Evolutionary conservation across 2,113 vertebrate genomes (phyloP), one percentile per base, ranked within the genome.

Genomic region (Athene noctua): DNA sequence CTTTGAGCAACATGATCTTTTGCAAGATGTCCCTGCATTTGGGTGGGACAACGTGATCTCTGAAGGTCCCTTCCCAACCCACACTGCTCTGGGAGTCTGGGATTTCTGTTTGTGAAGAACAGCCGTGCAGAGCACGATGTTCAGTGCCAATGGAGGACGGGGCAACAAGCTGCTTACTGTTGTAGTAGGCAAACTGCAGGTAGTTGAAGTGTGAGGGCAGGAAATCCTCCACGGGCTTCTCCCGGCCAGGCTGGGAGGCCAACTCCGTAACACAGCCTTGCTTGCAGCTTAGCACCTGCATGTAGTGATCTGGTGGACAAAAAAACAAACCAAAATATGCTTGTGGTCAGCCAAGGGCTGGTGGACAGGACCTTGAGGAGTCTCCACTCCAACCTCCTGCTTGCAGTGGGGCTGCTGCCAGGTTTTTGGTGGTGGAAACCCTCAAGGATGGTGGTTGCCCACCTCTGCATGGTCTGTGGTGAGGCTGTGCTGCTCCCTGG

Each of bases 171-270:
- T 44, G 86, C 99, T 98, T 98, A 99, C 99, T 99, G 98, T 99
- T 99, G 95, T 99, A 99, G 97, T 99, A 99, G 94, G 99, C 99
- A 96, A 99, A 99, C 97, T 99, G 99, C 80, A 99, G 98, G 93
- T 99, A 99, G 97, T 99, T 99, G 95, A 99, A 99, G 74, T 99
- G 99, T 0, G 99, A 98, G 1, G 99, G 98, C 13, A 99, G 98
- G 97, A 99, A 99, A 91, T 99, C 98, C 88, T 99, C 99, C 34
- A 99, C 96, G n/a, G 99, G 98, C 78, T 99, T 98, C 32, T 99
- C 98, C 65, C 67, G 98, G 47, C 98, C 98, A 0, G 98, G 97
- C n/a, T 98, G 97, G 2, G 97, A 97, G 13, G 99, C 99, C 91
- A 99, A 90, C 79, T 99, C 99, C 0, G 98, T 97, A 3, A 98